Conservation (phyloP, 1,140 invertebrate species). For the Drosophila athabasca region DNA sequence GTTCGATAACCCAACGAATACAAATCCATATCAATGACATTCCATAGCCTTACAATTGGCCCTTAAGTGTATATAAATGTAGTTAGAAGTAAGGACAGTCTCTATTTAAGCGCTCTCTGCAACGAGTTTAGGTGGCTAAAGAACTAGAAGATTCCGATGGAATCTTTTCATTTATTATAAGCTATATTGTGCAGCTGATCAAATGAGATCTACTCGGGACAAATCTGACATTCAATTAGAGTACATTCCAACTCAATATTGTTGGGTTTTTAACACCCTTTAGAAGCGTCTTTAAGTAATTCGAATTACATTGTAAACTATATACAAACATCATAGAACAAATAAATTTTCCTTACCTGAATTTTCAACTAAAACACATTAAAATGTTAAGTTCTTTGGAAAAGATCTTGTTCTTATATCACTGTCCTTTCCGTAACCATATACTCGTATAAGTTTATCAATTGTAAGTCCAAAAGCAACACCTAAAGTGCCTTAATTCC, state of each 20-base stretch:
- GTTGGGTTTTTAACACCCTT: too few relatives aligned
- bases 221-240: too few relatives aligned
- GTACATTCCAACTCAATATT: too few relatives aligned
- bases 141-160: not conserved
- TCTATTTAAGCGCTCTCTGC: slow-evolving; percentile 6
- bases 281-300: too few relatives aligned
- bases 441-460: slow-evolving; percentile 3
- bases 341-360: too few relatives aligned
- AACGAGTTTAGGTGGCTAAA: slow-evolving; percentile 16
- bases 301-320: too few relatives aligned
- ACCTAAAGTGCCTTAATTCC: slow-evolving; percentile 51
- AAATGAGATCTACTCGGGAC: too few relatives aligned
- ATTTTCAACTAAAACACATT: too few relatives aligned
- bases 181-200: too few relatives aligned
- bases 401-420: not conserved
- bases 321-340: too few relatives aligned
- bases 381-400: too few relatives aligned
- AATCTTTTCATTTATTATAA: not conserved
- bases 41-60: slow-evolving; percentile 52
- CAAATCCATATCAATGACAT: slow-evolving; percentile 83
- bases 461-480: slow-evolving; percentile 28
- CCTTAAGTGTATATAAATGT: slow-evolving; percentile 52
- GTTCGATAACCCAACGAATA: slow-evolving; percentile 81
- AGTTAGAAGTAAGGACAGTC: not conserved
- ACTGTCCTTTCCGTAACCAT: slow-evolving; percentile 6